Base-by-base conservation (phyloP, 2,888 invertebrate species). In the Drosophila silvestris region DNA sequence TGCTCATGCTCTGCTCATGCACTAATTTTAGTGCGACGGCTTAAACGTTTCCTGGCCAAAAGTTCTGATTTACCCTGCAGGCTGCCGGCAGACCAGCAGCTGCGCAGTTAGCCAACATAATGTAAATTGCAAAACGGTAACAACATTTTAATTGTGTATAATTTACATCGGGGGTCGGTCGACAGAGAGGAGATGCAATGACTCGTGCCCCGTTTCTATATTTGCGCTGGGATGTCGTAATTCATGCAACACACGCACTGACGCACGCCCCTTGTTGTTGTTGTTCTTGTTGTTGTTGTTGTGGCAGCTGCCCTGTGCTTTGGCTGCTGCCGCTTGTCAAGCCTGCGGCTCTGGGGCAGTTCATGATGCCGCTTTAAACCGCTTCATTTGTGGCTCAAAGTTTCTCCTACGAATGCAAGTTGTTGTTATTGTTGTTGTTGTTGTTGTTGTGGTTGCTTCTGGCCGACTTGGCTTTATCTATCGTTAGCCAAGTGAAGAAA, bases 211-310 rank as follows among this genome's bases (percentile, higher is more conserved):
- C 52, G 16, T 16, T 44, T 69, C n/a, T 66, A 58, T 74, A 56
- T 78, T 65, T 69, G 58, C 62, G 60, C 57, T 65, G 52, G 47
- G 56, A 62, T 72, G 74, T 82, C 65, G 75, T 88, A 90, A 88
- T 81, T 88, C 90, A 83, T 74, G 74, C 74, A 58, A 77, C 63
- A 70, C 89, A 90, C 90, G 90, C 90, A 90, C 88, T 82, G 47
- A 41, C 39, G 39, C 28, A 26, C 28, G 28, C 63, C 70, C n/a
- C 66, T 37, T 12, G 37, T 4, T 37, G 53, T 14, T 37, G 16
- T 7, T 6, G 2, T 6, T n/a, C 5, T 1, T 44, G 5, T n/a
- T n/a, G 44, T 22, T 44, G 44, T 22, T 44, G 22, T 16, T 26
- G 47, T 47, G 47, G 26, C 16, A 16, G n/a, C 61, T 73, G 77